These are phyloP conservation scores for Tineola bisselliella DNA, from an alignment of 2,888 invertebrate genomes.

Conservation along the genomic window DNA sequence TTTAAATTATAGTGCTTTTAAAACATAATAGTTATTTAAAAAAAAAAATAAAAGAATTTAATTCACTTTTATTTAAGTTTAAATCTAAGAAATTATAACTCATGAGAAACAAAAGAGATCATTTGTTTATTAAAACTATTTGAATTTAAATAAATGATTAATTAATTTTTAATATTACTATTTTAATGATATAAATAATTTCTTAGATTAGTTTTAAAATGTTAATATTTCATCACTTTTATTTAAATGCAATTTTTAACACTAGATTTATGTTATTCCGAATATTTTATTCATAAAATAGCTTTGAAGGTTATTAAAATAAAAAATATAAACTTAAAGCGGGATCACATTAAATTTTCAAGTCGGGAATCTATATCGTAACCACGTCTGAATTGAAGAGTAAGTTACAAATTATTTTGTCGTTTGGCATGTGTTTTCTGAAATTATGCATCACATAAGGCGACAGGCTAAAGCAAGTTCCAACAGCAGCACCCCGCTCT, in stretches of 20 bases:
- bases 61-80: conserved; percentile 30
- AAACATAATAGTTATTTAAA: conserved; percentile 47
- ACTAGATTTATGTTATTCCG: conserved; percentile 26
- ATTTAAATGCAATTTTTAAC: conserved; percentile 39
- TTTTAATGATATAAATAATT: not conserved
- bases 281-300: not conserved
- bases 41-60: not conserved
- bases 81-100: conserved; percentile 14
- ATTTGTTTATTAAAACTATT: too few species aligned
- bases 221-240: conserved; percentile 25
- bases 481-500: too few species aligned
- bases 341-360: too few species aligned
- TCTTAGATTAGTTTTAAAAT: conserved; percentile 13
- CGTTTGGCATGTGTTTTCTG: too few species aligned
- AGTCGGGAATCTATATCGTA: too few species aligned
- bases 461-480: too few species aligned
- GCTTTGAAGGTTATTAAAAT: not conserved
- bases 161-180: too few species aligned
- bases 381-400: too few species aligned
- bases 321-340: too few species aligned
- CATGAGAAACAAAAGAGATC: not conserved
- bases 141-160: too few species aligned
- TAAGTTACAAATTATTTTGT: too few species aligned
- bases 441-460: too few species aligned
- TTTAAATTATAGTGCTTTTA: conserved; percentile 61